Conservation (phyloP, 2,888 invertebrate genomes). For the Ophraella communa region DNA sequence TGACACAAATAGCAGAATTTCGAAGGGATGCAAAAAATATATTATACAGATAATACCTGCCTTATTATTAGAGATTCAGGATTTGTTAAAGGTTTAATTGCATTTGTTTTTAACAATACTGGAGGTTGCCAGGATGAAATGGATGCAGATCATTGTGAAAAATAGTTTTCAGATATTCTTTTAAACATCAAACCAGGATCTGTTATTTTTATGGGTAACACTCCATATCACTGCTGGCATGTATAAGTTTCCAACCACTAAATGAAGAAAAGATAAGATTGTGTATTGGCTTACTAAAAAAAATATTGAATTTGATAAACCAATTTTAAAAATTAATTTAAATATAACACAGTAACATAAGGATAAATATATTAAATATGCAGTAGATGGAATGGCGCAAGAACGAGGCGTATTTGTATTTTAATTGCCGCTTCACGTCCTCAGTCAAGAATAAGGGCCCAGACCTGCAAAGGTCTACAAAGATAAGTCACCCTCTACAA, state of each 20-base stretch:
- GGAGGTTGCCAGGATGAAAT: background rate
- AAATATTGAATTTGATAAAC: no score
- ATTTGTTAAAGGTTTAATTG: background rate
- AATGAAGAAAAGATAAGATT: no score
- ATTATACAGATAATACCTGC: background rate
- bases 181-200: no score
- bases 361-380: background rate
- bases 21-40: background rate
- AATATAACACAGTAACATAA: no score
- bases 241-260: no score
- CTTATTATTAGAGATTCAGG: conserved; percentile 2
- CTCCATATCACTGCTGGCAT: no score
- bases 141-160: background rate
- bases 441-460: no score
- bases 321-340: no score
- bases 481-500: no score
- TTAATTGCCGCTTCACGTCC: background rate
- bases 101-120: background rate
- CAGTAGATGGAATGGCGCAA: background rate
- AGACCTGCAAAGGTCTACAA: no score
- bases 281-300: no score
- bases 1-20: background rate
- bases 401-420: background rate
- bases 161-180: background rate
- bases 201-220: no score